A percentile compares a stretch with the other conserved stretches of the same genome.
These are phyloP conservation scores for Brachionus rotundiformis DNA, from an alignment of 1,140 invertebrate species.

Conservation along the genomic window DNA sequence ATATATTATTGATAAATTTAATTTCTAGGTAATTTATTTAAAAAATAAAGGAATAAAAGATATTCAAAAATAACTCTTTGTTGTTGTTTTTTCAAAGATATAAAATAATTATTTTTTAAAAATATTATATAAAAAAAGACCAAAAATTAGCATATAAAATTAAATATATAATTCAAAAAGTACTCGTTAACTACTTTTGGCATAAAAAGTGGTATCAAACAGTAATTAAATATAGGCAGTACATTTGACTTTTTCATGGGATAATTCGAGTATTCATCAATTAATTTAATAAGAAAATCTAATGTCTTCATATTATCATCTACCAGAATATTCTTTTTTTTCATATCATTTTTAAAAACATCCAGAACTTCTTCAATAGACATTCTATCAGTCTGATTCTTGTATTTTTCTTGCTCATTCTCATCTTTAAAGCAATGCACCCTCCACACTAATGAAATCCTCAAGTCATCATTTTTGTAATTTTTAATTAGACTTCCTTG, in stretches of 20 bases:
- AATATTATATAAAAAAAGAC: neutral
- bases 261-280: conserved; percentile 40
- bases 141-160: conserved; percentile 13
- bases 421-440: conserved; percentile 36
- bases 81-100: no score
- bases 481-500: neutral
- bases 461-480: conserved; percentile 13
- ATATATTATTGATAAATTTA: no score
- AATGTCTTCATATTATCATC: neutral
- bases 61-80: no score
- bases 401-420: neutral
- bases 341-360: conserved; percentile 40
- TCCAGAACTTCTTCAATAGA: neutral
- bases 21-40: no score
- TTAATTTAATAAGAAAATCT: conserved; percentile 35
- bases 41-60: no score
- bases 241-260: conserved; percentile 29
- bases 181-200: neutral
- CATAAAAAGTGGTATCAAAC: neutral
- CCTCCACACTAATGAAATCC: conserved; percentile 40
- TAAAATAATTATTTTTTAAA: no score
- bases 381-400: neutral
- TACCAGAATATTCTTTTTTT: neutral
- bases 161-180: conserved; percentile 26
- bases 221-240: conserved; percentile 28